phyloP scores from a whole-genome alignment of 1,140 invertebrate species.

The Platyura marginata region DNA sequence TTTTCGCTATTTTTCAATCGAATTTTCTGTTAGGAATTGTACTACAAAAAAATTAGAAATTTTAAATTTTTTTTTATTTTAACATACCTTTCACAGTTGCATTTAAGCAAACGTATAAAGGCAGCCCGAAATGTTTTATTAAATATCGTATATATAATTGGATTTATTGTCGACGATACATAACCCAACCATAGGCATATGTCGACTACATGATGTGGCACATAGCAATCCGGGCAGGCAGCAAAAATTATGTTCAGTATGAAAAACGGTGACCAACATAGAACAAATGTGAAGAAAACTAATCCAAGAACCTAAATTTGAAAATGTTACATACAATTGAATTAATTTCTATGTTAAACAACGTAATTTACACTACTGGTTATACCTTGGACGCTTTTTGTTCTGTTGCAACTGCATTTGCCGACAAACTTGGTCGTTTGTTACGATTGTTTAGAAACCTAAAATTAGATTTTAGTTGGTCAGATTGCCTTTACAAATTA shows the following conservation, averaged over 20 bases:
- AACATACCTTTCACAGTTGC: conserved; percentile 53
- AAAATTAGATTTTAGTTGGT: too few relatives aligned
- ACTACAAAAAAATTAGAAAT: not conserved
- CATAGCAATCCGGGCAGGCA: conserved; percentile 46
- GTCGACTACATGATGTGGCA: conserved; percentile 43
- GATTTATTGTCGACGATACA: conserved; percentile 71
- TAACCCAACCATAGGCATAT: conserved; percentile 77
- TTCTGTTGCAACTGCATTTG: conserved; percentile 61
- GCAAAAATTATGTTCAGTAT: conserved; percentile 67
- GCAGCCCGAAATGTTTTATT: conserved; percentile 71
- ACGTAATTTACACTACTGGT: too few relatives aligned
- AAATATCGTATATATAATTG: conserved; percentile 77
- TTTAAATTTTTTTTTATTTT: too few relatives aligned
- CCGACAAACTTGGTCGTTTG: conserved; percentile 43
- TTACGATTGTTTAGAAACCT: conserved; percentile 46
- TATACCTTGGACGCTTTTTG: conserved; percentile 64
- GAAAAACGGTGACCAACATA: conserved; percentile 85
- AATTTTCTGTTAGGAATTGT: too few relatives aligned
- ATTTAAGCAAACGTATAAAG: conserved; percentile 57
- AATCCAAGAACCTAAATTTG: conserved; percentile 48
- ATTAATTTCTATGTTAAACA: not conserved
- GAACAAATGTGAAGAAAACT: conserved; percentile 78
- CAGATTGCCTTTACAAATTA: too few relatives aligned
- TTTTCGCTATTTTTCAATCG: too few relatives aligned
- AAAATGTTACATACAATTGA: too few relatives aligned